Percentiles rank a stretch among this genome's conserved stretches.
phyloP scores from a whole-genome alignment of 1,140 invertebrate species.

The Megathymus violae region DNA sequence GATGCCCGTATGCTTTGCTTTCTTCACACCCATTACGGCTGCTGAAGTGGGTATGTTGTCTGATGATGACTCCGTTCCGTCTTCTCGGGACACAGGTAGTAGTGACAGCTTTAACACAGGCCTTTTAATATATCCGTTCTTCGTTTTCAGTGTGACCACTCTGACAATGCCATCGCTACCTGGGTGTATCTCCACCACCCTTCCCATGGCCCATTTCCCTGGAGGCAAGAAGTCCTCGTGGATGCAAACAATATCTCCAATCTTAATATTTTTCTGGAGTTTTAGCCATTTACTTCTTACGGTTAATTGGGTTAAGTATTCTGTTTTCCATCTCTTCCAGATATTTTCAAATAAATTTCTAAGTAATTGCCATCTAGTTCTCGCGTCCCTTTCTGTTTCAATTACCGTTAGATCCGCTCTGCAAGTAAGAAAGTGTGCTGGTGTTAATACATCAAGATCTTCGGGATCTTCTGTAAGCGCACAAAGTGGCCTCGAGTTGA shows the following conservation, averaged over 20 bases:
- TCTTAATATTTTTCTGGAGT: background rate
- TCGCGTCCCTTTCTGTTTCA: conserved; percentile 3
- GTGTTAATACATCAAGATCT: conserved; percentile 24
- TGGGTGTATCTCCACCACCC: conserved; percentile 8
- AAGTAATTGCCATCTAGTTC: conserved; percentile 4
- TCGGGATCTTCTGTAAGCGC: conserved; percentile 38
- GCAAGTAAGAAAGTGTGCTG: conserved; percentile 14
- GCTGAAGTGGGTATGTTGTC: background rate
- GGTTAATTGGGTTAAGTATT: conserved; percentile 4
- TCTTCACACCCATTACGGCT: background rate
- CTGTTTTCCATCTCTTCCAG: conserved; percentile 18
- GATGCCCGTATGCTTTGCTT: background rate
- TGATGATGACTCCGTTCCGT: background rate
- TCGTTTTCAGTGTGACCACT: conserved; percentile 26
- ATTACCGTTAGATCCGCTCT: conserved; percentile 5
- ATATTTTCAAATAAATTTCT: conserved; percentile 5
- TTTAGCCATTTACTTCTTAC: conserved; percentile 14
- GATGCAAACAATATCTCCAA: conserved; percentile 7
- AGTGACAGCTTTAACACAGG: conserved; percentile 11
- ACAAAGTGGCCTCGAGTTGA: conserved; percentile 56
- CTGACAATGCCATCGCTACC: conserved; percentile 11
- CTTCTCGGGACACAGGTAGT: background rate
- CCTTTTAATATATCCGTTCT: conserved; percentile 17
- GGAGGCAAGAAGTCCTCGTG: conserved; percentile 11
- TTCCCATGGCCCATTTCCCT: conserved; percentile 13